Percentiles rank a stretch among this genome's conserved stretches.
phyloP scores from a whole-genome alignment of 2,113 vertebrate genomes.

The Nannobrachium achirus region DNA sequence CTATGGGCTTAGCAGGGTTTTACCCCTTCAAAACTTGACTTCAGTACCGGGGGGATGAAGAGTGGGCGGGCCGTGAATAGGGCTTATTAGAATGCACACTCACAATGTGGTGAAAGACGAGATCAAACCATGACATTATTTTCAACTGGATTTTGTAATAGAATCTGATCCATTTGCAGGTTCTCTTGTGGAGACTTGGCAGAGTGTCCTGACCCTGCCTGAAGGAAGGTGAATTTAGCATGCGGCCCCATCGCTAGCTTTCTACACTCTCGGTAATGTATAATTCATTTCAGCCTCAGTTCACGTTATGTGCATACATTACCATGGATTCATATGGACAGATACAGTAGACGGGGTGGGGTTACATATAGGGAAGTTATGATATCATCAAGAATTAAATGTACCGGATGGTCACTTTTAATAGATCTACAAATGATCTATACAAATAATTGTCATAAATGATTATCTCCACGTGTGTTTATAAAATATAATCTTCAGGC shows the following conservation, averaged over 20 bases:
- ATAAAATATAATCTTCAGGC: slow-evolving; percentile 49
- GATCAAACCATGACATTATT: slow-evolving; percentile 63
- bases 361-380: slow-evolving; percentile 16
- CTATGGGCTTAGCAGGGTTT: too few relatives aligned
- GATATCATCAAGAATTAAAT: slow-evolving; percentile 35
- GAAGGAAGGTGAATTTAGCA: slow-evolving; percentile 64
- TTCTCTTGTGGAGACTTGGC: slow-evolving; percentile 49
- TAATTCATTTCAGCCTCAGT: slow-evolving; percentile 62
- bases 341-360: slow-evolving; percentile 8
- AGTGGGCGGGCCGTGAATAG: slow-evolving; percentile 28
- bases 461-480: slow-evolving; percentile 45
- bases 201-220: slow-evolving; percentile 54
- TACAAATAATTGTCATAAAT: slow-evolving; percentile 40
- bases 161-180: slow-evolving; percentile 63
- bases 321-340: slow-evolving; percentile 20
- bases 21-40: too few relatives aligned
- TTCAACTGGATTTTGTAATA: slow-evolving; percentile 68
- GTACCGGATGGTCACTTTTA: slow-evolving; percentile 60
- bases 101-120: slow-evolving; percentile 69
- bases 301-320: slow-evolving; percentile 38
- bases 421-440: slow-evolving; percentile 52
- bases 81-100: slow-evolving; percentile 76
- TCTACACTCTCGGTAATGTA: slow-evolving; percentile 51
- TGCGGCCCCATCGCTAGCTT: slow-evolving; percentile 45
- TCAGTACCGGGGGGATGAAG: too few relatives aligned